Evolutionary conservation across 2,888 invertebrate genomes (phyloP), one percentile per base, ranked within the genome.

Genomic region (Melikaiella ostensackeni): DNA sequence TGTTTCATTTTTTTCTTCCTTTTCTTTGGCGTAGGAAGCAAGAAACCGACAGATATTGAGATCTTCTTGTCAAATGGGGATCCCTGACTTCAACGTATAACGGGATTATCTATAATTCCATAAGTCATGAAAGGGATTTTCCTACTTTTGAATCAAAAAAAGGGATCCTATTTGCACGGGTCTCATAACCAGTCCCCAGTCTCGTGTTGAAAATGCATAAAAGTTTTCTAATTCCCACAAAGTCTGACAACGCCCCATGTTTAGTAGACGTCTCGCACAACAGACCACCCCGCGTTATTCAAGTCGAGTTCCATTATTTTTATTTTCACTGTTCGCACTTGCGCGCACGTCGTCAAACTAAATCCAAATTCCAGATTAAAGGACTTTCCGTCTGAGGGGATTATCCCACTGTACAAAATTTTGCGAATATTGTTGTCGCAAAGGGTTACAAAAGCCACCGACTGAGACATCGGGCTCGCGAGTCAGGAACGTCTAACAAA

Each of bases 191-290:
- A 55, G 76, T 82, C 79, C 77, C 78, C 46, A 76, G 79, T 75
- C 75, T 80, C 74, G 59, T 76, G 78, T 82, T 83, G 80, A 57
- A 66, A 76, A 59, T 46, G 78, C 78, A 86, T 80, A 81, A 85
- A 86, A 87, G 80, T 83, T 82, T 75, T 79, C 85, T 88, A 87
- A 89, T 88, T 87, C 87, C 79, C 24, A 87, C 85, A 89, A 88
- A 88, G 85, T 83, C 79, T 70, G 75, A 79, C 74, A 81, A 79
- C 84, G 83, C 84, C 83, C 83, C 79, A 79, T 87, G 85, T 87
- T 88, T 86, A 83, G 80, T 74, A 73, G 76, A 83, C 78, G 59
- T 81, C 79, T 80, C 82, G 81, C 76, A 86, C 84, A 87, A 87
- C 86, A 87, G 86, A 88, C 84, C 87, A 84, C 86, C 85, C 85